Evolutionary conservation across 2,888 invertebrate genomes (phyloP).

Genomic region (Monochamus alternatus): DNA sequence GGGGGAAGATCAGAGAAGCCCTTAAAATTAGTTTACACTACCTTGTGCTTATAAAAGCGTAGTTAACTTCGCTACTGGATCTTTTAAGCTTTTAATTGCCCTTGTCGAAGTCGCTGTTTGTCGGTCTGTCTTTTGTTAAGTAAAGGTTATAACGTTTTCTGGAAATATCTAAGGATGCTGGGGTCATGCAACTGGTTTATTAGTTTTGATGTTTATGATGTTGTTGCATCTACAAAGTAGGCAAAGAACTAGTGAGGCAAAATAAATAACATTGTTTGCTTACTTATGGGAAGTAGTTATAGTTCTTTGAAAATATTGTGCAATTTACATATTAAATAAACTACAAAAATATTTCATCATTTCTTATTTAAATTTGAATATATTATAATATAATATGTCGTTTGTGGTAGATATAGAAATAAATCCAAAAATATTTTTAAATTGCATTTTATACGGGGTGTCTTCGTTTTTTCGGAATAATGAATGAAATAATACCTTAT

Average conservation of each 20-base stretch:
- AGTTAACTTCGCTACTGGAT: conserved; percentile 6
- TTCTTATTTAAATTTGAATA: too few relatives aligned
- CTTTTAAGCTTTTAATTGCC: conserved; percentile 33
- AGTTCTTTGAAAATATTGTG: background rate
- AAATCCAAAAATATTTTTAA: too few relatives aligned
- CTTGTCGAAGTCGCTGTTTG: conserved; percentile 25
- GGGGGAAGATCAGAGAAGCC: conserved; percentile 38
- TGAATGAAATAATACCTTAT: too few relatives aligned
- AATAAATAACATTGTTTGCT: background rate
- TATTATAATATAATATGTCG: too few relatives aligned
- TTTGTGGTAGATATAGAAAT: too few relatives aligned
- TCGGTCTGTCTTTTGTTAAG: conserved; percentile 29
- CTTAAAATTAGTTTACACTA: conserved; percentile 41
- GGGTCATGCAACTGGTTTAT: background rate
- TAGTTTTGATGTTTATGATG: background rate
- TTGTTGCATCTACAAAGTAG: background rate
- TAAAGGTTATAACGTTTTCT: background rate
- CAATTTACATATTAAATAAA: too few relatives aligned
- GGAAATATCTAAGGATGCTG: background rate
- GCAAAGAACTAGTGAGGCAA: background rate
- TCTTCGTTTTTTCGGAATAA: too few relatives aligned
- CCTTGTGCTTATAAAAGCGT: conserved; percentile 26
- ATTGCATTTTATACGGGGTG: too few relatives aligned
- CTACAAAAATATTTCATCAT: too few relatives aligned
- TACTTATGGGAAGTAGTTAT: background rate